These are phyloP conservation scores for Aphis craccivora DNA, from an alignment of 1,140 invertebrate genomes.

Conservation along the genomic window DNA sequence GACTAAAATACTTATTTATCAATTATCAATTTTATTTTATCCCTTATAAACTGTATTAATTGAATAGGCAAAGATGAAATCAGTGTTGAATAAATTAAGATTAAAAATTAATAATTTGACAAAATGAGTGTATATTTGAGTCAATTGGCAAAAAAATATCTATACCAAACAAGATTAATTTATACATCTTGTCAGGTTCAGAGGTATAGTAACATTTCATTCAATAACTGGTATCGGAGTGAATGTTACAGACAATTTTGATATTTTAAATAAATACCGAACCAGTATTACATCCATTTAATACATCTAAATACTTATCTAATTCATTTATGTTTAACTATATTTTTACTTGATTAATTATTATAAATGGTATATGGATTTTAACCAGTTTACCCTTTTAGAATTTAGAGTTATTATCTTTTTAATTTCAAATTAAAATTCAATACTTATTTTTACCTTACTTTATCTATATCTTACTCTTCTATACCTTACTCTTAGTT, in stretches of 20 bases:
- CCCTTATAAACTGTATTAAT: neutral
- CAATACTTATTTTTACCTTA: neutral
- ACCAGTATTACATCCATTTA: neutral
- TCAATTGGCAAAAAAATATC: neutral
- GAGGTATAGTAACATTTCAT: constrained; percentile 52
- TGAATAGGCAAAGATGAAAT: neutral
- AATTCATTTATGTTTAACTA: neutral
- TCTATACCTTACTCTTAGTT: too few relatives aligned
- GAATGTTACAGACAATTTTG: constrained; percentile 32
- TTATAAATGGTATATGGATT: neutral
- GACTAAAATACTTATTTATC: neutral
- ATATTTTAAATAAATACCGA: neutral
- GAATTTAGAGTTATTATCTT: neutral
- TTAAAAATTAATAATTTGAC: neutral
- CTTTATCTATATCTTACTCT: too few relatives aligned
- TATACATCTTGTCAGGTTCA: constrained; percentile 32
- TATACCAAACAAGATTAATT: constrained; percentile 22
- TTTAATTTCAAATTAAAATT: neutral
- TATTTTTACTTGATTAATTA: neutral
- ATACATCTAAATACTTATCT: neutral
- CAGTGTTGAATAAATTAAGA: neutral
- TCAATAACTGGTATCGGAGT: constrained; percentile 49
- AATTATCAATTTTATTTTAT: neutral
- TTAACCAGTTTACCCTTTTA: neutral
- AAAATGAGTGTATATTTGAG: constrained; percentile 30